Evolutionary conservation across 2,888 invertebrate species (phyloP), one percentile per base, ranked within the genome.

Genomic region (Epirrhoe alternata): DNA sequence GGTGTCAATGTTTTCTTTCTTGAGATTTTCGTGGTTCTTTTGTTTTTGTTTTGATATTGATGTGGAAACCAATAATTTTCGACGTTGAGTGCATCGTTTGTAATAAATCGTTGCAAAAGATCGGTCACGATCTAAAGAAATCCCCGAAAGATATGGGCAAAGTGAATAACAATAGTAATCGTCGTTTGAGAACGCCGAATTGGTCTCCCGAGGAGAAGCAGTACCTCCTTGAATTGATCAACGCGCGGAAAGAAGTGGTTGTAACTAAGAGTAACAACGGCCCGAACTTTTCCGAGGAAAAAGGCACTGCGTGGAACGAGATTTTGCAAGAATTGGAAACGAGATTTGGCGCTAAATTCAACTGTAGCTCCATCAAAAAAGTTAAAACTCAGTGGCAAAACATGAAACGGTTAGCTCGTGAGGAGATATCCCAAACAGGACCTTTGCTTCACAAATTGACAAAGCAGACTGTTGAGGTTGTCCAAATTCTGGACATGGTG

Each of bases 31-130:
- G 64, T 31, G 7, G 3, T 71, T 90, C 91, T 80, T 74, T 91
- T 92, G 92, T 92, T 91, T 87, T 57, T 57, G 64, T 68, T 68
- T 67, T 53, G 47, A 49, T 53, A 55, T 68, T 87, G 85, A 92
- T 92, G 91, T 91, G 87, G 90, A 86, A 88, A 77, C 84, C 89
- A 70, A 87, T 92, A 83, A 87, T 90, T 83, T 88, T 92, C 79
- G 89, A 92, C 87, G 88, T 93, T 73, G 91, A 92, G 88, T 92
- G 92, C 85, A 91, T 92, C 82, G 88, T 90, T 90, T 92, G 91
- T 85, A 90, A 90, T 78, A 92, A 92, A 92, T 87, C 90, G 84
- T 91, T 92, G 90, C 90, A 90, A 82, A 91, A 91, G 85, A 88
- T 92, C 69, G 86, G 86, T 63, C 87, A 91, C 84, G 78, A 86